Conservation (phyloP, 2,888 invertebrate genomes). For the Bugulina stolonifera region DNA sequence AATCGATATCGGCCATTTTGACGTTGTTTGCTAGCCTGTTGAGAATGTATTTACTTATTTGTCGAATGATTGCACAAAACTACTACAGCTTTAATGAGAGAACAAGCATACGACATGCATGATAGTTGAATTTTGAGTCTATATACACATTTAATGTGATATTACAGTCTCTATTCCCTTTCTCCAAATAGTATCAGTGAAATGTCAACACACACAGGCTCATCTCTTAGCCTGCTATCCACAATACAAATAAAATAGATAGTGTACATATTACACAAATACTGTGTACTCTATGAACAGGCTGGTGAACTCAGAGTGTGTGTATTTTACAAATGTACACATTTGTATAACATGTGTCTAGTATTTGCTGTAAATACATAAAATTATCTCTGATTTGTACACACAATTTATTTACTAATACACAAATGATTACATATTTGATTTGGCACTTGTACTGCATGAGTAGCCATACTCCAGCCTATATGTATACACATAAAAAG, state of each 20-base stretch:
- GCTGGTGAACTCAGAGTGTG: background rate
- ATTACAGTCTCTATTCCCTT: background rate
- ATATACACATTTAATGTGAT: background rate
- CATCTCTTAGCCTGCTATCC: background rate
- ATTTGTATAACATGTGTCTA: slow-evolving; percentile 5
- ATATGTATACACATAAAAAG: too few species aligned
- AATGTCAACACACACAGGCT: slow-evolving; percentile 8
- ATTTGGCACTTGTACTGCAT: too few species aligned
- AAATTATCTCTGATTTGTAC: slow-evolving; percentile 21
- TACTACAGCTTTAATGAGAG: background rate
- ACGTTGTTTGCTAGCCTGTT: slow-evolving; percentile 21
- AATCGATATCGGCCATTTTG: slow-evolving; percentile 9
- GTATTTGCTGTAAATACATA: slow-evolving; percentile 15
- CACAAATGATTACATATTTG: slow-evolving; percentile 19
- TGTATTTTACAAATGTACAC: slow-evolving; percentile 26
- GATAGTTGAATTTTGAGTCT: background rate
- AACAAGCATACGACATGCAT: background rate
- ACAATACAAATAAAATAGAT: slow-evolving; percentile 24
- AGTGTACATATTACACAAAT: slow-evolving; percentile 1
- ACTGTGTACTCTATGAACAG: background rate
- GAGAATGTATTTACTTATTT: slow-evolving; percentile 19
- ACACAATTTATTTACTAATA: slow-evolving; percentile 6
- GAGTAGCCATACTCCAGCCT: too few species aligned
- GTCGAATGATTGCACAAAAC: slow-evolving; percentile 10
- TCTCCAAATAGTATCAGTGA: background rate